Percentiles rank a stretch among this genome's conserved stretches.
These are phyloP conservation scores for Halcyon senegalensis DNA, from an alignment of 2,113 vertebrate species.

Conservation along the genomic window DNA sequence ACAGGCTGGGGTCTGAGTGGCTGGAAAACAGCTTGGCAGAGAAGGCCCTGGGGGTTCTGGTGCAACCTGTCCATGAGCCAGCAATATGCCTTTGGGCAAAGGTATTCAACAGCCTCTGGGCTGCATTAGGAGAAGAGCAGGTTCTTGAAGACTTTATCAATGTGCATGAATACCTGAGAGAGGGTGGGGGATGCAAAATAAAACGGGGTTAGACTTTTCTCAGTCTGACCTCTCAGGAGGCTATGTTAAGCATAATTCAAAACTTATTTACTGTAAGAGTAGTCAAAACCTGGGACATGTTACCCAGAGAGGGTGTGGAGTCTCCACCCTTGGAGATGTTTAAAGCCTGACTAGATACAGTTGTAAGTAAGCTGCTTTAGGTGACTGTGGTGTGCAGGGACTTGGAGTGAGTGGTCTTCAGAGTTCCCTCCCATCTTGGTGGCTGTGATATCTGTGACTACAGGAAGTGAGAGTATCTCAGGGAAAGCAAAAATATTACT, in stretches of 20 bases:
- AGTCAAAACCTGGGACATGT: background rate
- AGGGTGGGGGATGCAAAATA: background rate
- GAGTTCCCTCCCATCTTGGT: background rate
- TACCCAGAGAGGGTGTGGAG: background rate
- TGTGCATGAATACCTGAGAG: background rate
- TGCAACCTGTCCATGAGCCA: background rate
- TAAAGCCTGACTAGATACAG: background rate
- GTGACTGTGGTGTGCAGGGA: background rate
- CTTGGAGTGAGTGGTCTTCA: background rate
- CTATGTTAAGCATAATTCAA: background rate
- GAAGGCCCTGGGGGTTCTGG: background rate
- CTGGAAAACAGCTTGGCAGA: background rate
- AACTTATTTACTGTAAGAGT: background rate
- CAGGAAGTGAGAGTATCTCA: background rate
- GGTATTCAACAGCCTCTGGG: background rate
- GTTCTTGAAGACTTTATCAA: background rate
- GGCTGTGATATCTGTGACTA: background rate
- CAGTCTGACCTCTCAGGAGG: no score
- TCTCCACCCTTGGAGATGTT: background rate
- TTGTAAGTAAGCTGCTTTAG: background rate
- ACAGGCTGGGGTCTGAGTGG: background rate
- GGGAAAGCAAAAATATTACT: background rate
- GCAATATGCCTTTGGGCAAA: fast-evolving
- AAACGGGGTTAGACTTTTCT: background rate
- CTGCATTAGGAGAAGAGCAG: background rate